These are phyloP conservation scores for Menidia beryllina DNA, from an alignment of 2,113 vertebrate species.

Conservation along the genomic window DNA sequence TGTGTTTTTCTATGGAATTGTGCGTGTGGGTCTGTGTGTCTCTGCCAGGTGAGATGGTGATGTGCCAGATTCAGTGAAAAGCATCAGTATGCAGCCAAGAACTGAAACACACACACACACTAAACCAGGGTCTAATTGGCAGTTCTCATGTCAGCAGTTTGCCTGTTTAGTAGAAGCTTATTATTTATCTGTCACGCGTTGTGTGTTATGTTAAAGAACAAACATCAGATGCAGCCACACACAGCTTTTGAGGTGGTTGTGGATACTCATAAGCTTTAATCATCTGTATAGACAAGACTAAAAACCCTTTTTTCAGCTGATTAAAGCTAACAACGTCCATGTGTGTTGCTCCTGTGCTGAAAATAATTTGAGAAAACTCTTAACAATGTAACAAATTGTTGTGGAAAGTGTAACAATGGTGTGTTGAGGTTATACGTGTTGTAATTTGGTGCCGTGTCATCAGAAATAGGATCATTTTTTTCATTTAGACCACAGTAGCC, in stretches of 20 bases:
- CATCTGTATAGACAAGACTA: neutral
- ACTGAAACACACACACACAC: constrained; percentile 13
- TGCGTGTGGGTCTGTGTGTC: constrained; percentile 16
- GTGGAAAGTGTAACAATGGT: no score
- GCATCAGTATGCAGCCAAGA: constrained; percentile 50
- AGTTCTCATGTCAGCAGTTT: constrained; percentile 40
- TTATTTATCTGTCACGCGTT: constrained; percentile 41
- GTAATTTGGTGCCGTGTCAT: no score
- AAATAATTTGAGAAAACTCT: no score
- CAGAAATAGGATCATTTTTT: no score
- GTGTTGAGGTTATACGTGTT: no score
- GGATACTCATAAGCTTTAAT: neutral
- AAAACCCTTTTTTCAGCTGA: no score
- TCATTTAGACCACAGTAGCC: no score
- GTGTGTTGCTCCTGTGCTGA: no score
- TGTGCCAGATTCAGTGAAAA: constrained; percentile 54
- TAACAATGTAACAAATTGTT: no score
- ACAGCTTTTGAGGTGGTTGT: neutral
- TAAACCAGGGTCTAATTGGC: constrained; percentile 39
- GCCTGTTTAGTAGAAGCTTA: constrained; percentile 30
- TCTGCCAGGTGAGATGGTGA: constrained; percentile 46
- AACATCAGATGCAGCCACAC: neutral
- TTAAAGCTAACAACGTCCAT: no score
- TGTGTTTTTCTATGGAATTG: constrained; percentile 5
- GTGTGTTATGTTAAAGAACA: neutral